A percentile compares a stretch with the other conserved stretches of the same genome.
phyloP scores from a whole-genome alignment of 2,797 vertebrate genomes.

The Pipistrellus kuhlii region DNA sequence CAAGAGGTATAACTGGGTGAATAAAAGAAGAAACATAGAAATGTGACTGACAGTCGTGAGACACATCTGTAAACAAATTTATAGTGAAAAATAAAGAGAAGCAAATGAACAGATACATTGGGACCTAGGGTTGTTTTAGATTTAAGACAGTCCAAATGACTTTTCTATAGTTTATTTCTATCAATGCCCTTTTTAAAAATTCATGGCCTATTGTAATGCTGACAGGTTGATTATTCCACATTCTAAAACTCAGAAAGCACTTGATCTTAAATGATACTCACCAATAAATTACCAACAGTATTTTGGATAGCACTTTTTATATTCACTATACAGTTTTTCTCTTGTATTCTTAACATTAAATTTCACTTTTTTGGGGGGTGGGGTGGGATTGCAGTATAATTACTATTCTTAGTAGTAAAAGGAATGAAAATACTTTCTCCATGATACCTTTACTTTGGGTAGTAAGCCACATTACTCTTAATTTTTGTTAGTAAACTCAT shows the following conservation, averaged over 20 bases:
- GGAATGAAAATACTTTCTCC: slow-evolving; percentile 16
- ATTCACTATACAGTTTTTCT: not conserved
- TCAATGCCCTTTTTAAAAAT: not conserved
- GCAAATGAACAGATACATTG: not conserved
- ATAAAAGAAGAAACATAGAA: not conserved
- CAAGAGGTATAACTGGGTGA: not conserved
- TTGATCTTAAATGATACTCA: slow-evolving; percentile 42
- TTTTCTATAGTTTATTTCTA: slow-evolving; percentile 37
- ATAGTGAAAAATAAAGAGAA: slow-evolving; percentile 17
- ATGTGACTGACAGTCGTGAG: not conserved
- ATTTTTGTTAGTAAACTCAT: not conserved
- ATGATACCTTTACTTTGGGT: not conserved
- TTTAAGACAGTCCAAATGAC: not conserved
- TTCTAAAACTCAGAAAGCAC: not conserved
- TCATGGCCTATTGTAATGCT: not conserved
- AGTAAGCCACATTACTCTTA: slow-evolving; percentile 5
- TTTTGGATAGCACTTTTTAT: not conserved
- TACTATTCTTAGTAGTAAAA: not conserved
- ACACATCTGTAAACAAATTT: not conserved
- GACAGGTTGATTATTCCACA: not conserved
- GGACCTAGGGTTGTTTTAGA: not conserved
- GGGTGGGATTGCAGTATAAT: not conserved
- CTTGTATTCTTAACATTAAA: not conserved
- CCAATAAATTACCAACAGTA: not conserved
- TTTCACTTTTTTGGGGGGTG: not conserved